Evolutionary conservation across 2,113 vertebrate species (phyloP).

Genomic region (Psammodynastes pulverulentus): DNA sequence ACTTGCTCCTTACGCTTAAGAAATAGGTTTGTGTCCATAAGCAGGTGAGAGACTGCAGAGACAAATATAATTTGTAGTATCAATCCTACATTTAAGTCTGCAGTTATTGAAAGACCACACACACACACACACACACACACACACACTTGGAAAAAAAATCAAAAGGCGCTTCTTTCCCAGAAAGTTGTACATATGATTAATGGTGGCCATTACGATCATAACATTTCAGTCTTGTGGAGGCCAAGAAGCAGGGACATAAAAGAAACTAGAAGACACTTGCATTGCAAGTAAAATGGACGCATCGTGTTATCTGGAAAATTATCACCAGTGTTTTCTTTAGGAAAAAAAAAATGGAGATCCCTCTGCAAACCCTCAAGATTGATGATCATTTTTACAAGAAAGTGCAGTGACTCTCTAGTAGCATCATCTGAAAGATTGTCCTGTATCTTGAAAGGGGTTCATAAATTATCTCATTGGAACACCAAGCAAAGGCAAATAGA

Average conservation of each 20-base stretch:
- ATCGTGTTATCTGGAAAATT: not conserved
- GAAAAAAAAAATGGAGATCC: not conserved
- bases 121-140: slow-evolving; percentile 35
- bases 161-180: slow-evolving; percentile 54
- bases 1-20: slow-evolving; percentile 40
- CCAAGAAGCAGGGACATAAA: not conserved
- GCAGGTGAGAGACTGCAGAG: slow-evolving; percentile 46
- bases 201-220: slow-evolving; percentile 50
- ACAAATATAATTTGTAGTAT: slow-evolving; percentile 70
- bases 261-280: not conserved
- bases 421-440: not conserved
- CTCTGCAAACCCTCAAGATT: not conserved
- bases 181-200: slow-evolving; percentile 49
- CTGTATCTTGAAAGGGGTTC: not conserved
- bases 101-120: slow-evolving; percentile 60
- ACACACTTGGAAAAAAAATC: slow-evolving; percentile 57
- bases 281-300: not conserved
- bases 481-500: not conserved
- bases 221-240: slow-evolving; percentile 23
- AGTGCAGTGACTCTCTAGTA: not conserved
- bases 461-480: not conserved
- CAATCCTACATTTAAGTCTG: slow-evolving; percentile 67
- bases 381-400: not conserved
- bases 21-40: slow-evolving; percentile 48
- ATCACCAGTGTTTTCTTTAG: not conserved